Evolutionary conservation across 2,113 vertebrate species (phyloP).

Genomic region (Phainopepla nitens): DNA sequence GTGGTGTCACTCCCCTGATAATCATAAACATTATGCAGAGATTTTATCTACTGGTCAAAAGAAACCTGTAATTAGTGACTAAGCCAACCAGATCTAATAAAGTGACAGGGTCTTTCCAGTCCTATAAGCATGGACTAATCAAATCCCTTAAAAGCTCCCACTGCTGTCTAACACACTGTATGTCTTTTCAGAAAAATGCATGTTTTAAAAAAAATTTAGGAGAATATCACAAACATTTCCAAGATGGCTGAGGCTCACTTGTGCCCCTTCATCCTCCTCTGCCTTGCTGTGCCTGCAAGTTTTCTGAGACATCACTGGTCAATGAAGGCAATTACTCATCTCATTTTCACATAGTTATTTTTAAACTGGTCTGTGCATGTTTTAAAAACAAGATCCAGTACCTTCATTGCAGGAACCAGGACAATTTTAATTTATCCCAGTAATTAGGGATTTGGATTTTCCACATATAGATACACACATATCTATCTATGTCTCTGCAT

Average conservation of each 20-base stretch:
- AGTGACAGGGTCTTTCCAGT: neutral
- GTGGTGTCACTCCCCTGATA: neutral
- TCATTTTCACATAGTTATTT: neutral
- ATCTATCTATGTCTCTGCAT: neutral
- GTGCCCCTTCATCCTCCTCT: neutral
- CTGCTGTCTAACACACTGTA: neutral
- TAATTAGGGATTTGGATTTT: neutral
- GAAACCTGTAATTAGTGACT: slow-evolving; percentile 29
- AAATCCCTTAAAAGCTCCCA: neutral
- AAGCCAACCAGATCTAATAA: slow-evolving; percentile 5
- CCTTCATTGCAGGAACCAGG: neutral
- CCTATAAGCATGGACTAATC: neutral
- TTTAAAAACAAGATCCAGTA: neutral
- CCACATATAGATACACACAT: neutral
- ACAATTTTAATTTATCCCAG: neutral
- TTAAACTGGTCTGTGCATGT: neutral
- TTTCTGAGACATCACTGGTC: neutral
- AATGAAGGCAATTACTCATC: neutral
- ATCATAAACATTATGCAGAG: neutral
- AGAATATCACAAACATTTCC: neutral
- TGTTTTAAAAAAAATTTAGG: neutral
- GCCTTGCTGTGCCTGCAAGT: neutral
- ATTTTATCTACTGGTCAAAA: slow-evolving; percentile 9
- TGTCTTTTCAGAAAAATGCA: neutral
- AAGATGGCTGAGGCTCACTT: neutral